Evolutionary conservation across 1,140 invertebrate species (phyloP).

Genomic region (Ladona fulva): DNA sequence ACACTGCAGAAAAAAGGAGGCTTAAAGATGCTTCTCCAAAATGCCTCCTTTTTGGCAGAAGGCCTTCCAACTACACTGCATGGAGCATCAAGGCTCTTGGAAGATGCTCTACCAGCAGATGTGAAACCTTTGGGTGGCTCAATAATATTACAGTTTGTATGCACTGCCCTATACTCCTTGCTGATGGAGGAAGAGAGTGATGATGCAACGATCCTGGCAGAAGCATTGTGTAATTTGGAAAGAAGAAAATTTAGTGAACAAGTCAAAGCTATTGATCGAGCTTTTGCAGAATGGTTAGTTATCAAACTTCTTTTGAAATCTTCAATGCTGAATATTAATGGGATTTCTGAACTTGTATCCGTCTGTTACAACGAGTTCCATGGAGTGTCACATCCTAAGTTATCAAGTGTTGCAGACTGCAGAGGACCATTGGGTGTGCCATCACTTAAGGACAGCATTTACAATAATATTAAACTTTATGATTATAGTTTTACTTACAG

Average conservation of each 20-base stretch:
- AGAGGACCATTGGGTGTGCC: too few relatives aligned
- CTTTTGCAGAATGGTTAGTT: not conserved
- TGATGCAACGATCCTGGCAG: slow-evolving; percentile 49
- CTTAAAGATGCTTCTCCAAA: slow-evolving; percentile 58
- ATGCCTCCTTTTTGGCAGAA: slow-evolving; percentile 53
- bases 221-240: slow-evolving; percentile 66
- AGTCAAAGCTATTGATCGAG: not conserved
- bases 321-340: too few relatives aligned
- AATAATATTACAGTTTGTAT: slow-evolving; percentile 49
- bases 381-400: too few relatives aligned
- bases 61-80: slow-evolving; percentile 48
- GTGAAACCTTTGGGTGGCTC: slow-evolving; percentile 52
- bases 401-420: too few relatives aligned
- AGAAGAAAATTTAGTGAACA: slow-evolving; percentile 31
- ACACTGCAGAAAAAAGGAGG: slow-evolving; percentile 15
- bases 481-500: too few relatives aligned
- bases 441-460: too few relatives aligned
- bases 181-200: slow-evolving; percentile 25
- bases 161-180: slow-evolving; percentile 33
- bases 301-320: too few relatives aligned
- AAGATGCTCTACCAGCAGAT: slow-evolving; percentile 54
- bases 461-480: too few relatives aligned
- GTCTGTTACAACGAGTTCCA: too few relatives aligned
- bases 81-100: slow-evolving; percentile 44
- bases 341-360: too few relatives aligned